Base-by-base conservation (phyloP, 2,797 vertebrate species). In the Lutjanus campechanus region DNA sequence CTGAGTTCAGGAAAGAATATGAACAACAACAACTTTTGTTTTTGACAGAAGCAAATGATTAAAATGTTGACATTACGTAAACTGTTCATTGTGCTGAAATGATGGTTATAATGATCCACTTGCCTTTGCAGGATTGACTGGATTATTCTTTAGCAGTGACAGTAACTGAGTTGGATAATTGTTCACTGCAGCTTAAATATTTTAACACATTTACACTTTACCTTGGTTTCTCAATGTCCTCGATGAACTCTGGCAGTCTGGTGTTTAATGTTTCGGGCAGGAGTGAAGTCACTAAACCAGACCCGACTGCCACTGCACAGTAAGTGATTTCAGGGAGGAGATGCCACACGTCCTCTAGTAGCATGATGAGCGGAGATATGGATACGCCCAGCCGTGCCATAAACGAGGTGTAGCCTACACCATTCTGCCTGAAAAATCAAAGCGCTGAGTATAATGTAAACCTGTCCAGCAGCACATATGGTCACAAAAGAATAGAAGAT, bases 381-480 rank as follows among this genome's bases (percentile, higher is more conserved):
- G 97, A 92, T 17, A 96, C 97, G 0, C 96, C 97, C 1, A 98
- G 73, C 0, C 97, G 94, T 0, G 95, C 97, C 83, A 97, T 0
- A 15, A 97, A 96, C 0, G 96, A 91, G 1, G 92, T 95, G 86
- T 96, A 96, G 17, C 97, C 98, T 79, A 98, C 76, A n/a, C 96
- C 97, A 0, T 97, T 98, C 93, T 99, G 97, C 89, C 97, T 99
- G 94, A 40, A 77, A 73, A 47, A 65, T 19, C 40, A 79, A 80
- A 92, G 59, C 16, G 5, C 5, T 3, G 8, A 43, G 7, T 43
- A 79, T 66, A 77, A 70, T 76, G 19, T 1, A 50, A 58, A 74
- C 16, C 9, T 49, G 20, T 11, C 0, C 25, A 36, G 15, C 1
- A 8, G 10, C 54, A 19, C 2, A 49, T 60, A 20, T 92, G 4